phyloP scores from a whole-genome alignment of 2,113 vertebrate species.

The Vulpes ferrilata region DNA sequence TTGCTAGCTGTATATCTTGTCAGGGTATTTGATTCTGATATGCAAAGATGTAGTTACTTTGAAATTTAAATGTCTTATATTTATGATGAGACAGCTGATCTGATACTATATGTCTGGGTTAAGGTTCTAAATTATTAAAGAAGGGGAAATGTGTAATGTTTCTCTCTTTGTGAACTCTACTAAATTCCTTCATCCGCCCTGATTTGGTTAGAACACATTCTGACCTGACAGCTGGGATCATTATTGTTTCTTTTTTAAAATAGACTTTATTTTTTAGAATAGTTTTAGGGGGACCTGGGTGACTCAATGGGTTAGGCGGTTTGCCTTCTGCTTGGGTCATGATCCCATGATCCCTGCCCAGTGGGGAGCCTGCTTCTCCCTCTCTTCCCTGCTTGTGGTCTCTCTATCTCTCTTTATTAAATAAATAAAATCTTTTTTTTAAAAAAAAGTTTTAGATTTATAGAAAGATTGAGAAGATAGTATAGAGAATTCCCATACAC shows the following conservation, averaged over 20 bases:
- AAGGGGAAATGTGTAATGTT: neutral
- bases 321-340: too few relatives aligned
- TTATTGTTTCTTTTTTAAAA: neutral
- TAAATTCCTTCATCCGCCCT: neutral
- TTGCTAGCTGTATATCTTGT: neutral
- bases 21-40: constrained; percentile 35
- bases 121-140: constrained; percentile 23
- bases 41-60: neutral
- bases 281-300: neutral
- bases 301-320: too few relatives aligned
- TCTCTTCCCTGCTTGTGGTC: too few relatives aligned
- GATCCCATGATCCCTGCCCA: too few relatives aligned
- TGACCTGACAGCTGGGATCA: neutral
- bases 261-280: constrained; percentile 22
- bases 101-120: neutral
- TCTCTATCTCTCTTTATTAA: too few relatives aligned
- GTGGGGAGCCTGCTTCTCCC: too few relatives aligned
- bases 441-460: neutral
- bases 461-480: constrained; percentile 20
- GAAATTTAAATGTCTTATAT: neutral
- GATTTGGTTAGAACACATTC: constrained; percentile 35
- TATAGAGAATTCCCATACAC: neutral
- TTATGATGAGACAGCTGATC: constrained; percentile 41
- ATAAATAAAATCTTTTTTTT: too few relatives aligned
- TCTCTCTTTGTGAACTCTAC: constrained; percentile 49